A percentile compares a stretch with the other conserved stretches of the same genome.
Evolutionary conservation across 2,888 invertebrate species (phyloP).

Genomic region (Uloborus plumipes): DNA sequence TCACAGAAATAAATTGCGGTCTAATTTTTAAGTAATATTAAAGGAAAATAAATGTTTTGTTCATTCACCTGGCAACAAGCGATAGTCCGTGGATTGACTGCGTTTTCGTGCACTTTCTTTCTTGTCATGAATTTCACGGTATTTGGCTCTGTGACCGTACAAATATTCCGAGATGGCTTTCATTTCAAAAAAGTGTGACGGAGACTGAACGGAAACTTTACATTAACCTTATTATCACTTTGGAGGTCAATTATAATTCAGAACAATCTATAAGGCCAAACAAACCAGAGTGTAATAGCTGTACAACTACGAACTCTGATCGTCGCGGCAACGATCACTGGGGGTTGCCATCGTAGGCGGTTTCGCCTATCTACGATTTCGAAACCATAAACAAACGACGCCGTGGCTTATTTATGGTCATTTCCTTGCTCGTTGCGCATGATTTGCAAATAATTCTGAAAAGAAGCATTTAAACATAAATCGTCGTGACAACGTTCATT

Average conservation of each 20-base stretch:
- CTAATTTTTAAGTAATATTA: not conserved
- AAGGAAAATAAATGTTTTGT: not conserved
- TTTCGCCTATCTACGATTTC: conserved; percentile 34
- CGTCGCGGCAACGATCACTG: not conserved
- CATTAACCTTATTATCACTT: conserved; percentile 26
- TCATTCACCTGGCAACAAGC: conserved; percentile 40
- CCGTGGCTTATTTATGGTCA: not conserved
- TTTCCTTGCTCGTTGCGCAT: too few relatives aligned
- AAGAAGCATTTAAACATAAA: too few relatives aligned
- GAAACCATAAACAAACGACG: conserved; percentile 8
- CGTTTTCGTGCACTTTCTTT: conserved; percentile 26
- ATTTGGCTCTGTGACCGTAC: conserved; percentile 34
- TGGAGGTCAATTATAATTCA: conserved; percentile 44
- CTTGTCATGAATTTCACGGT: conserved; percentile 47
- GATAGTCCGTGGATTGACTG: conserved; percentile 29
- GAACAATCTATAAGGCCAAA: too few relatives aligned
- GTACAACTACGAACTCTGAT: too few relatives aligned
- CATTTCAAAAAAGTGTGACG: conserved; percentile 12
- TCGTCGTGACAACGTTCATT: too few relatives aligned
- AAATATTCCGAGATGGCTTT: conserved; percentile 61
- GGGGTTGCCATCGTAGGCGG: conserved; percentile 50
- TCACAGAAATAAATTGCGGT: too few relatives aligned
- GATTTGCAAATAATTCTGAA: too few relatives aligned
- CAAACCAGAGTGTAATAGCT: too few relatives aligned
- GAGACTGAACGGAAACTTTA: conserved; percentile 8